Evolutionary conservation across 2,888 invertebrate genomes (phyloP).

Genomic region (Phortica magna): DNA sequence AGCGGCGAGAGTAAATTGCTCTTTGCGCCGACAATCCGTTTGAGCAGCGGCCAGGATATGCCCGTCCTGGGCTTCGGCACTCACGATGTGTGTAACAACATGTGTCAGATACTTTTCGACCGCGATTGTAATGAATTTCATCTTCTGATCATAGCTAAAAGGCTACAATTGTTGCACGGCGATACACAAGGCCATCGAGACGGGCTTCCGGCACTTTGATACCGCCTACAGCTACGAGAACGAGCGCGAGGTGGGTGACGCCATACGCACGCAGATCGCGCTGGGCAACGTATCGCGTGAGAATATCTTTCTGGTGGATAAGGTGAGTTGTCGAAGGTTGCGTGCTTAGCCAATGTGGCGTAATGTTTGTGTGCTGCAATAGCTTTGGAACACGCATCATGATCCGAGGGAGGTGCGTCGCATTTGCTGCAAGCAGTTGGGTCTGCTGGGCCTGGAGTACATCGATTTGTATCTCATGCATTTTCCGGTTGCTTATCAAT

Average conservation of each 20-base stretch:
- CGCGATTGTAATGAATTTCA: not conserved
- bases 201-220: slow-evolving; percentile 79
- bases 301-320: slow-evolving; percentile 72
- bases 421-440: slow-evolving; percentile 82
- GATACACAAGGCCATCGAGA: slow-evolving; percentile 77
- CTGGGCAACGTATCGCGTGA: slow-evolving; percentile 74
- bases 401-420: slow-evolving; percentile 68
- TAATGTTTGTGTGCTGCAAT: slow-evolving; percentile 38
- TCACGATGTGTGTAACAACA: slow-evolving; percentile 81
- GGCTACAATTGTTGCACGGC: slow-evolving; percentile 65
- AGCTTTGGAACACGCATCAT: slow-evolving; percentile 75
- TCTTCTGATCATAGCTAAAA: slow-evolving; percentile 48
- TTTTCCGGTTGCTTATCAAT: slow-evolving; percentile 24
- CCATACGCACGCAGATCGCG: slow-evolving; percentile 73
- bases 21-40: slow-evolving; percentile 79
- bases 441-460: slow-evolving; percentile 84
- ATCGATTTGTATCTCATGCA: slow-evolving; percentile 87
- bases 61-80: slow-evolving; percentile 87
- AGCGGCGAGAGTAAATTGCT: slow-evolving; percentile 38
- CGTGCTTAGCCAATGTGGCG: not conserved
- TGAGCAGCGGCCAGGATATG: slow-evolving; percentile 82
- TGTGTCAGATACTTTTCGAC: not conserved
- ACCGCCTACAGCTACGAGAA: slow-evolving; percentile 79
- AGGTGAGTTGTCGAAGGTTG: slow-evolving; percentile 42
- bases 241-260: slow-evolving; percentile 75